Evolutionary conservation across 1,140 invertebrate genomes (phyloP).

Genomic region (Cydia fagiglandana): DNA sequence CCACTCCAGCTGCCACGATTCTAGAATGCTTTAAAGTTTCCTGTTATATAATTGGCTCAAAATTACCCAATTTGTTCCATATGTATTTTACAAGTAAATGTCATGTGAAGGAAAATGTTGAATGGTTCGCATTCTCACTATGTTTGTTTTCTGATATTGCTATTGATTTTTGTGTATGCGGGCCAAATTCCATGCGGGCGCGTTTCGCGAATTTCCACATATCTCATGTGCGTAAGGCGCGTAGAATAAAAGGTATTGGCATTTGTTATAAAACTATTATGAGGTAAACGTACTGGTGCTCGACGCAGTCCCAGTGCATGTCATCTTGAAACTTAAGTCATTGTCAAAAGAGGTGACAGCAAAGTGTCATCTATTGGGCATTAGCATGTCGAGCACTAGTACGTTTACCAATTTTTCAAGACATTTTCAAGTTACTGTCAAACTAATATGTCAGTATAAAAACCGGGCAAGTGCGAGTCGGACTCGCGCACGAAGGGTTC

Average conservation of each 20-base stretch:
- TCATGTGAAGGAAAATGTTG: neutral
- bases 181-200: slow-evolving; percentile 23
- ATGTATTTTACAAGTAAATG: neutral
- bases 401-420: too few relatives aligned
- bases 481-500: too few relatives aligned
- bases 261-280: neutral
- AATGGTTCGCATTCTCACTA: neutral
- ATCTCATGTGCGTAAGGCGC: neutral
- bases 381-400: too few relatives aligned
- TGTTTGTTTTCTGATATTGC: neutral
- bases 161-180: slow-evolving; percentile 28
- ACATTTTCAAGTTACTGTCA: too few relatives aligned
- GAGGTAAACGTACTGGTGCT: too few relatives aligned
- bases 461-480: too few relatives aligned
- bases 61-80: slow-evolving; percentile 7
- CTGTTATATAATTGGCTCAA: neutral
- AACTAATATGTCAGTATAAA: too few relatives aligned
- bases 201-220: neutral
- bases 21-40: slow-evolving; percentile 1
- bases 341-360: too few relatives aligned
- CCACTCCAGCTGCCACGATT: neutral
- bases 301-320: too few relatives aligned
- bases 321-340: too few relatives aligned
- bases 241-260: neutral
- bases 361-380: too few relatives aligned